phyloP scores from a whole-genome alignment of 2,113 vertebrate genomes.

The Agelaius tricolor region DNA sequence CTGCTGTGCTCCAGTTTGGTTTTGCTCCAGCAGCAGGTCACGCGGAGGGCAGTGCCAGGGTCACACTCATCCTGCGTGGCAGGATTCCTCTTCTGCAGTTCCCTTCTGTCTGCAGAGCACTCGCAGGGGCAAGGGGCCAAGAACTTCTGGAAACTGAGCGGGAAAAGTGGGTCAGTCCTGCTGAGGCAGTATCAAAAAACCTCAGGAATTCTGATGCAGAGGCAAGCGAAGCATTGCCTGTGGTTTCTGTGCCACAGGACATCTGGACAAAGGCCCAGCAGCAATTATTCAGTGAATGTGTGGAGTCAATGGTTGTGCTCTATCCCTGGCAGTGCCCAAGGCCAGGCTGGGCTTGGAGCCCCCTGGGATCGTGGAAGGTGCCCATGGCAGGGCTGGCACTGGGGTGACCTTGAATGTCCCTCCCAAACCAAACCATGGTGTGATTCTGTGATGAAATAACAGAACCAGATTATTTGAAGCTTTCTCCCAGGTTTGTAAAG shows the following conservation, averaged over 20 bases:
- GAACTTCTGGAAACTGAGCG: background rate
- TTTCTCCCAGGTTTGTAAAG: background rate
- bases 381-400: background rate
- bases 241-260: background rate
- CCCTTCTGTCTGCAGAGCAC: background rate
- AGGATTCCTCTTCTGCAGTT: background rate
- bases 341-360: background rate
- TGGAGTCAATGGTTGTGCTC: background rate
- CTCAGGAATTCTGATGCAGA: background rate
- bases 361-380: background rate
- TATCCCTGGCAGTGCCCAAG: background rate
- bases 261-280: background rate
- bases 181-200: background rate
- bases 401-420: background rate
- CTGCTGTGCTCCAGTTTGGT: fast-evolving
- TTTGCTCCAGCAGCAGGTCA: background rate
- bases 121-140: background rate
- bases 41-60: background rate
- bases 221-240: background rate
- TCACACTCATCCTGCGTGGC: fast-evolving
- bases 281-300: background rate
- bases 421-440: background rate
- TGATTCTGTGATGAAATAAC: background rate
- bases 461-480: too few species aligned
- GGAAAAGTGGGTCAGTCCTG: background rate